Evolutionary conservation across 1,140 invertebrate species (phyloP).

Genomic region (Drosophila saltans): DNA sequence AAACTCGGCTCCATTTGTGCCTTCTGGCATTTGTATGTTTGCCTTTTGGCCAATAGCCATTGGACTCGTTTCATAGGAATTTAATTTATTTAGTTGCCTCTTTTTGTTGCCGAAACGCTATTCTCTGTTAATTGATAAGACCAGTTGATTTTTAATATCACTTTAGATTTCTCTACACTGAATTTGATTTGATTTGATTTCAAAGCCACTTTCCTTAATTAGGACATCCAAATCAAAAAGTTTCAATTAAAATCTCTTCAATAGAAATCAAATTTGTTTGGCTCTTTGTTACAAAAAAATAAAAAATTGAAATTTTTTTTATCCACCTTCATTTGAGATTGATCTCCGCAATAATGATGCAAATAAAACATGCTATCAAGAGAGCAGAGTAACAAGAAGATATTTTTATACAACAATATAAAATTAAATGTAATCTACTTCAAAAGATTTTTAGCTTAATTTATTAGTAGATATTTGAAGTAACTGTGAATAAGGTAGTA

Average conservation of each 20-base stretch:
- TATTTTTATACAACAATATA: not conserved
- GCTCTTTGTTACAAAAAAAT: not conserved
- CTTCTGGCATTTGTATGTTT: slow-evolving; percentile 57
- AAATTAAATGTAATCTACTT: too few relatives aligned
- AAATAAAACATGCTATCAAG: not conserved
- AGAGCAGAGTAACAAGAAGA: not conserved
- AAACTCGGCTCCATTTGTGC: slow-evolving; percentile 16
- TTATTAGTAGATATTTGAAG: too few relatives aligned
- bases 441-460: too few relatives aligned
- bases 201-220: slow-evolving; percentile 45
- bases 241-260: slow-evolving; percentile 1
- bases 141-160: slow-evolving; percentile 59
- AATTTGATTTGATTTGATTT: slow-evolving; percentile 37
- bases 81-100: slow-evolving; percentile 63
- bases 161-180: slow-evolving; percentile 42
- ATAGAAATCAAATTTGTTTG: not conserved
- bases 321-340: not conserved
- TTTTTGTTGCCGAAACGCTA: slow-evolving; percentile 38
- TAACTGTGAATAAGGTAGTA: too few relatives aligned
- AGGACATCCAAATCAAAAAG: slow-evolving; percentile 30
- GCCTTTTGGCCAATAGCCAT: slow-evolving; percentile 48
- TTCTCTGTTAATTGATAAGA: slow-evolving; percentile 51
- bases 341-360: not conserved
- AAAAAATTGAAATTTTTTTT: not conserved
- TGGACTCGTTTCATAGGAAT: slow-evolving; percentile 38